Base-by-base conservation (phyloP, 2,113 vertebrate species). In the Henicopernis longicauda region DNA sequence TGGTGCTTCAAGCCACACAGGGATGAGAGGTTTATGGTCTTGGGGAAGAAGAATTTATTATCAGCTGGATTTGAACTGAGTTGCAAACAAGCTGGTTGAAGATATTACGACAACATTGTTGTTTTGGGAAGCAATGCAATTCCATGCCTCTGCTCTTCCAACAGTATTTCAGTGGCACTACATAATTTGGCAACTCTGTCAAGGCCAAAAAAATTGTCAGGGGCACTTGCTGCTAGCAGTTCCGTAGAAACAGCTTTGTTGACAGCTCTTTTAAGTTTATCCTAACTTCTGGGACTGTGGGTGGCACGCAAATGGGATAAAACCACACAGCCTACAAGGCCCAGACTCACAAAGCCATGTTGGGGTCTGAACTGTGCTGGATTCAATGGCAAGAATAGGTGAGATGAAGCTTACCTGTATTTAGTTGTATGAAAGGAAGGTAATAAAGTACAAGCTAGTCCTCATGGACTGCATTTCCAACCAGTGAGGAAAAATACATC, bases 51-150 rank as follows among this genome's bases (percentile, higher is more conserved):
- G 16, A 63, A 21, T 50, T 21, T 59, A 23, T 55, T 50, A 71
- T n/a, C 36, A 44, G 8, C 9, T 65, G 23, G 16, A 65, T 77
- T 45, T 82, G 27, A 77, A 78, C 16, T 31, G 22, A 50, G 16
- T 50, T 18, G 11, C 16, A 50, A 36, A 25, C 13, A 11, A 34
- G 25, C 7, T 49, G 3, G 11, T 26, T 36, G 47, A 63, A 63
- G 36, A 42, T 25, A 70, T 29, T 15, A 15, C 0, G 1, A 52
- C 0, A 1, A 42, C 16, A 9, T 17, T 21, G 7, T 19, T 61
- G 11, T 26, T 62, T 49, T 25, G 36, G 49, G 49, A 70, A 82
- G 36, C 10, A 44, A 23, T 45, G 23, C 12, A 50, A 13, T 38
- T 44, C 27, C 16, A n/a, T 4, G 14, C 13, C 52, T 71, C 13